phyloP scores from a whole-genome alignment of 2,797 vertebrate genomes.

The Diceros bicornis region DNA sequence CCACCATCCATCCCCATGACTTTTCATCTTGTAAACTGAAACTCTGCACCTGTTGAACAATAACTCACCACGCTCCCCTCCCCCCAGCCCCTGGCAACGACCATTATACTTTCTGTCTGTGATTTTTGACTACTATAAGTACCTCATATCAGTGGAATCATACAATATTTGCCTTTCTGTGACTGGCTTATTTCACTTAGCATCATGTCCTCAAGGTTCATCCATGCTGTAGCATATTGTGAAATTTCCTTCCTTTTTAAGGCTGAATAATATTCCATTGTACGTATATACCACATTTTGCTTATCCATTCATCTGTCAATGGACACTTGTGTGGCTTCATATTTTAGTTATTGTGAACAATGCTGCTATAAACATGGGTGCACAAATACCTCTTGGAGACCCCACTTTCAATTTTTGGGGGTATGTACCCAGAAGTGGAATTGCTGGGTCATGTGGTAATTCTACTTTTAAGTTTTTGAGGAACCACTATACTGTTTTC shows the following conservation, averaged over 20 bases:
- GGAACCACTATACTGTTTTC: neutral
- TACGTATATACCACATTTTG: neutral
- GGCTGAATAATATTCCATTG: neutral
- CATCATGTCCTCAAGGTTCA: neutral
- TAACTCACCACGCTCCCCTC: no score
- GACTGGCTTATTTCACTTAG: neutral
- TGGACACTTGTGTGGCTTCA: neutral
- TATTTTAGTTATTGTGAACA: neutral
- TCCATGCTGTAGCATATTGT: neutral
- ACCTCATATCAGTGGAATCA: neutral
- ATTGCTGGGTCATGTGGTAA: neutral
- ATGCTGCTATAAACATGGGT: neutral
- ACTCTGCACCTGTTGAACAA: neutral
- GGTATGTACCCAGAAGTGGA: no score
- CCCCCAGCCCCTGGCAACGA: neutral
- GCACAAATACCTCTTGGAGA: neutral
- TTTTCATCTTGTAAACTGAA: neutral
- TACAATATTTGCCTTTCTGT: neutral
- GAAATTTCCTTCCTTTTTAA: neutral
- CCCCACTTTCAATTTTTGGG: neutral
- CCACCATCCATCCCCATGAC: neutral
- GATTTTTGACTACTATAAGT: neutral
- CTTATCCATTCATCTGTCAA: neutral
- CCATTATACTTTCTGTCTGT: neutral
- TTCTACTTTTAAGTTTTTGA: neutral